These are phyloP conservation scores for Drosophila austrosaltans DNA, from an alignment of 2,888 invertebrate species.

Conservation along the genomic window DNA sequence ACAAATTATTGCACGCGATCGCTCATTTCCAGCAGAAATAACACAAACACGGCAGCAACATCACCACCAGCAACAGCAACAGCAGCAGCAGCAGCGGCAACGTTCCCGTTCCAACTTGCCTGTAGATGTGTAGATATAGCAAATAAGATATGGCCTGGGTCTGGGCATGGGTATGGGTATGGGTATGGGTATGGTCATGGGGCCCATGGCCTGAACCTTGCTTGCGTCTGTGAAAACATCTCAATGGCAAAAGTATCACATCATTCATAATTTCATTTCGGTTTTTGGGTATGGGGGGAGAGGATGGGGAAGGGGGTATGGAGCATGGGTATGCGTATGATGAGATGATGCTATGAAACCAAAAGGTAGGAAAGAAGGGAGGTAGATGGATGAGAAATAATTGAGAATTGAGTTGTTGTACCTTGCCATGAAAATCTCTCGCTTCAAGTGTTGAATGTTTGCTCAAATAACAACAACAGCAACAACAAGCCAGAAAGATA, in stretches of 20 bases:
- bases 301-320: not conserved
- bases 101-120: slow-evolving; percentile 49
- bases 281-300: slow-evolving; percentile 50
- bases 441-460: slow-evolving; percentile 79
- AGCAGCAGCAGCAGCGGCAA: slow-evolving; percentile 28
- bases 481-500: slow-evolving; percentile 36
- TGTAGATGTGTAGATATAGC: slow-evolving; percentile 66
- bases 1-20: slow-evolving; percentile 77
- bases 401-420: slow-evolving; percentile 75
- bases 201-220: slow-evolving; percentile 73
- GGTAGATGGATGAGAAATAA: slow-evolving; percentile 6
- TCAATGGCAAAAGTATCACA: slow-evolving; percentile 78
- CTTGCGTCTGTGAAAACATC: slow-evolving; percentile 79
- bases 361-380: not conserved
- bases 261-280: slow-evolving; percentile 80
- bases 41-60: slow-evolving; percentile 67
- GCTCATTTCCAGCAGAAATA: slow-evolving; percentile 77
- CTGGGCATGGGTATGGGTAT: not conserved
- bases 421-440: slow-evolving; percentile 74
- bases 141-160: slow-evolving; percentile 73
- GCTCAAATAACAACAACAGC: slow-evolving; percentile 74
- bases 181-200: not conserved
- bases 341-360: not conserved
- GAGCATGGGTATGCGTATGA: slow-evolving; percentile 5
- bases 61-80: slow-evolving; percentile 34